Percentiles rank a stretch among this genome's conserved stretches.
Conservation (phyloP, 2,113 vertebrate species). For the Daubentonia madagascariensis region DNA sequence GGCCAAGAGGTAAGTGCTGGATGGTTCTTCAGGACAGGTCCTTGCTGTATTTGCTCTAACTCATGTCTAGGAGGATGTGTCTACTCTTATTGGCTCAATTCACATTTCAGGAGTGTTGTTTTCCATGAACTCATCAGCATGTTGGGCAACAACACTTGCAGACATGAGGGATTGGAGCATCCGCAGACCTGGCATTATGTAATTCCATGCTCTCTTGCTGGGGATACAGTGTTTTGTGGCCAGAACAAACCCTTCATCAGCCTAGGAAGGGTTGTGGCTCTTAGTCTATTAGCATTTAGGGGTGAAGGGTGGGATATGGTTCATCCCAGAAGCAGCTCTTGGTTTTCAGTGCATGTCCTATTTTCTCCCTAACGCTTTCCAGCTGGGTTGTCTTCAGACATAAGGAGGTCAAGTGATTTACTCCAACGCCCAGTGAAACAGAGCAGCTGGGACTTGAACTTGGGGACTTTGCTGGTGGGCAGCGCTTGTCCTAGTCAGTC, state of each 20-base stretch:
- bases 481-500: not conserved
- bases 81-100: not conserved
- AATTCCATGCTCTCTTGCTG: not conserved
- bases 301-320: not conserved
- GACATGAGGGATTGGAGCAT: not conserved
- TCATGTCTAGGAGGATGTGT: not conserved
- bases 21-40: not conserved
- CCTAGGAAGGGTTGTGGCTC: not conserved
- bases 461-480: accelerated
- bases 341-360: not conserved
- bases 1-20: not conserved
- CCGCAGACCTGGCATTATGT: not conserved
- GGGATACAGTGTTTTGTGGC: not conserved
- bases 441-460: slow-evolving; percentile 44
- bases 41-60: not conserved
- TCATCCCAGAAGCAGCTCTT: slow-evolving; percentile 4
- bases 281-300: not conserved
- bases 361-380: slow-evolving; percentile 29
- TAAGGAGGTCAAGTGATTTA: not conserved
- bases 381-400: slow-evolving; percentile 28
- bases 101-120: not conserved
- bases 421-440: not conserved
- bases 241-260: not conserved
- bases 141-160: not conserved
- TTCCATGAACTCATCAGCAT: not conserved